Evolutionary conservation across 2,797 vertebrate genomes (phyloP), one percentile per base, ranked within the genome.

Genomic region (Hylomyscus alleni): DNA sequence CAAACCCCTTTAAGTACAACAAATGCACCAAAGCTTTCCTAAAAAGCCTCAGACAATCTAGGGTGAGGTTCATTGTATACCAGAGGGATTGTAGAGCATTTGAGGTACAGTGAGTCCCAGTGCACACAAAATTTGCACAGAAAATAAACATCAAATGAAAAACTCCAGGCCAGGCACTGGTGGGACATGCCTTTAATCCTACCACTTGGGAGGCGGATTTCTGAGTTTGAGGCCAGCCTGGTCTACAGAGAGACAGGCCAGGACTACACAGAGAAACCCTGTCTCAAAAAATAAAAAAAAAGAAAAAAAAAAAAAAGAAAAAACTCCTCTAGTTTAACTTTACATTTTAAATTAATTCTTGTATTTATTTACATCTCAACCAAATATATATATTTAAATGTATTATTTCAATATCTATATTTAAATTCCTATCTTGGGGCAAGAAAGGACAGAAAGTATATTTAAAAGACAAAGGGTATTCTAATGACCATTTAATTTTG

Each of bases 401-500:
- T 24, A 9, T 24, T 24, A 60, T 8, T 60, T 60, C 2, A 24
- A 8, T 60, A 24, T 60, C 58, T 60, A 60, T 60, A 60, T 62
- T 44, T 72, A 22, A 90, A 83, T 83, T 89, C 69, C 24, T 90
- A 76, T 88, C 67, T 81, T 72, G 19, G 2, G 13, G 4, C 19
- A 80, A 19, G 13, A 90, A 31, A 47, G 6, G 54, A 77, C 94
- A 88, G 2, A 29, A 72, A 65, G 58, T 77, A 72, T 85, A 19
- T 10, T 88, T 81, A 44, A 90, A 96, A 85, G 56, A 58, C 4
- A 95, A 92, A 26, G 1, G 1, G 52, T 91, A 24, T 29, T 95
- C 17, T 60, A 91, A 37, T 8, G 9, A 60, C 24, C 19, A 86
- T 72, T 88, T 75, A n/a, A 93, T 84, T 31, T 72, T 80, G 34